Percentiles rank a stretch among this genome's conserved stretches.
phyloP scores from a whole-genome alignment of 2,888 invertebrate genomes.

The Cephalotes varians region DNA sequence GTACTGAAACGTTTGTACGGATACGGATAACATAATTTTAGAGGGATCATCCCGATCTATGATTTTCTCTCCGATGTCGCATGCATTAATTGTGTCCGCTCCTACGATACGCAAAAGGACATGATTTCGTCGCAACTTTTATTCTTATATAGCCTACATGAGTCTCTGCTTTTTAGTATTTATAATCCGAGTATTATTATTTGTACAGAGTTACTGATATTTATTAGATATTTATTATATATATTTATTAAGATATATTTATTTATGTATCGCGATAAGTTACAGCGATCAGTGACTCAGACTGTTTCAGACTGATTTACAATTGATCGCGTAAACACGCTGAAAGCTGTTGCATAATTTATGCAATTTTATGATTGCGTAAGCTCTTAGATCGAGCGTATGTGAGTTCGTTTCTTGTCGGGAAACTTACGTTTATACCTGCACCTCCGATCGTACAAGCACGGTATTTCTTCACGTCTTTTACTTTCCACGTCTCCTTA shows the following conservation, averaged over 20 bases:
- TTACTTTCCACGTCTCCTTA: not conserved
- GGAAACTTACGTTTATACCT: not conserved
- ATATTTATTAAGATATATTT: constrained; percentile 51
- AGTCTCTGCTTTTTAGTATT: constrained; percentile 46
- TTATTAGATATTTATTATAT: constrained; percentile 68
- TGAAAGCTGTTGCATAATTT: not conserved
- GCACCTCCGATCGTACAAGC: constrained; percentile 19
- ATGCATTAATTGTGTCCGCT: constrained; percentile 36
- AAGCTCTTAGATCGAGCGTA: not conserved
- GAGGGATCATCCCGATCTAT: constrained; percentile 43
- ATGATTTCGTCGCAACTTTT: constrained; percentile 20
- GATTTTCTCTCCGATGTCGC: constrained; percentile 16
- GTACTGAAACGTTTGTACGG: constrained; percentile 68
- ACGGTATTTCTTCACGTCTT: not conserved
- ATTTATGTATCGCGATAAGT: constrained; percentile 68
- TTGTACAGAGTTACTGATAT: constrained; percentile 62
- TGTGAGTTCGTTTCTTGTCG: constrained; percentile 2
- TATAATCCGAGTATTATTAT: constrained; percentile 56
- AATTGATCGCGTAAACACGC: not conserved
- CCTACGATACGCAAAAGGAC: constrained; percentile 6
- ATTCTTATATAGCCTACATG: constrained; percentile 37
- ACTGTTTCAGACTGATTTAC: constrained; percentile 20
- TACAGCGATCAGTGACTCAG: constrained; percentile 12
- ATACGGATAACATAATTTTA: constrained; percentile 65
- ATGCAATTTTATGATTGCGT: constrained; percentile 9